Base-by-base conservation (phyloP, 1,140 invertebrate species). In the Leptinotarsa defecta region DNA sequence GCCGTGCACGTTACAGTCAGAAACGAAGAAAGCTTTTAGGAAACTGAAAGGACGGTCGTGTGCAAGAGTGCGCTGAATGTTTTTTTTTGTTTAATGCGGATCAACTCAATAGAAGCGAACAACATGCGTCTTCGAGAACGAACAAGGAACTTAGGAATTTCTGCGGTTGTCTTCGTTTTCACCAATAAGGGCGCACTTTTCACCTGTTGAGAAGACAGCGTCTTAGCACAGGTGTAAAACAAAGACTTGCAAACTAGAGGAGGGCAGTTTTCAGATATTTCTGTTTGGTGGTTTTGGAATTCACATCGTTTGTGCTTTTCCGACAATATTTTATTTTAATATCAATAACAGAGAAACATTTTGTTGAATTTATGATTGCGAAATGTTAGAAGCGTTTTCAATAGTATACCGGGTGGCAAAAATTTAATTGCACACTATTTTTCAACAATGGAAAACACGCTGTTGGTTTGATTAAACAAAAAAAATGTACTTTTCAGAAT, bases 121-220 rank as follows among this genome's bases (percentile, higher is more conserved):
- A 34, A 71, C 77, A 78, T 78, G 77, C 77, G 76, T 70, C 69
- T 70, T 74, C 61, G 74, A 27, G 69, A 48, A 71, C 48, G 27
- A 65, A 24, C 19, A 19, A 73, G 19, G 71, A 73, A 73, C 62
- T 73, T 73, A 84, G 75, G 81, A 85, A 79, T 82, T 81, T 83
- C 83, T 83, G 80, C 83, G 83, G 79, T 80, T 86, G 86, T 88
- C 88, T 87, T 90, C 89, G 86, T 88, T 89, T 86, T 87, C 88
- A 86, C 89, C 89, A 87, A 90, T 89, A 85, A 90, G 89, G 86
- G 89, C 89, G 86, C 88, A 89, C 87, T 90, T 90, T 88, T 90
- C 89, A 90, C 89, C 89, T 90, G 88, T 87, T 88, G 89, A 83
- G 81, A 84, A 83, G 82, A 85, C 79, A 85, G 74, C 48, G 68